These are phyloP conservation scores for Acromyrmex echinatior DNA, from an alignment of 1,140 invertebrate genomes.

Conservation along the genomic window DNA sequence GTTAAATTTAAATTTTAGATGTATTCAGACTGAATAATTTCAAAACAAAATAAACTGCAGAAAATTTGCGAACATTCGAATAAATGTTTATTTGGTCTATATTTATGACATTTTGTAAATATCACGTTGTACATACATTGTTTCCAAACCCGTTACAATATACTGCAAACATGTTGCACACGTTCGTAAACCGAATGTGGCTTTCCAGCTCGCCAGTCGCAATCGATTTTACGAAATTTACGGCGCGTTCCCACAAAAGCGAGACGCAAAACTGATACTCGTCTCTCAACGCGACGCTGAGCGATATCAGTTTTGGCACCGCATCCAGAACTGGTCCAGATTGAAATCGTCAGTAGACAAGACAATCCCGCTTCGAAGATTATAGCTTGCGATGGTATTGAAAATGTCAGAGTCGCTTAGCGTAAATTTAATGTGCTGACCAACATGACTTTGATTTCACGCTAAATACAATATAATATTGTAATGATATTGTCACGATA, in stretches of 20 bases:
- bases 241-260: conserved; percentile 10
- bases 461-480: background rate
- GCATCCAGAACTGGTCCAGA: conserved; percentile 1
- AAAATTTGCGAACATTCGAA: background rate
- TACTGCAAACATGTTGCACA: conserved; percentile 1
- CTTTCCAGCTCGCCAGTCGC: conserved; percentile 38
- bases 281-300: conserved; percentile 22
- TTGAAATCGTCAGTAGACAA: conserved; percentile 49
- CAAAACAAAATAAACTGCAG: background rate
- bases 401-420: conserved; percentile 6
- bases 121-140: conserved; percentile 5
- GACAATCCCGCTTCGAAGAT: conserved; percentile 31
- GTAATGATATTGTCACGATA: conserved; percentile 1
- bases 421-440: background rate
- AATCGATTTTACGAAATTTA: conserved; percentile 53
- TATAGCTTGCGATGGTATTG: background rate
- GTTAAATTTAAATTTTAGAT: conserved; percentile 18
- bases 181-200: conserved; percentile 43
- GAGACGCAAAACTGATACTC: conserved; percentile 34
- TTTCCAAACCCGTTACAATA: conserved; percentile 35
- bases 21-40: conserved; percentile 18
- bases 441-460: background rate
- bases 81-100: conserved; percentile 40
- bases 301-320: conserved; percentile 39
- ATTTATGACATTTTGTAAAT: conserved; percentile 27